Conservation (phyloP, 1,140 invertebrate species). For the Chironomus tepperi region DNA sequence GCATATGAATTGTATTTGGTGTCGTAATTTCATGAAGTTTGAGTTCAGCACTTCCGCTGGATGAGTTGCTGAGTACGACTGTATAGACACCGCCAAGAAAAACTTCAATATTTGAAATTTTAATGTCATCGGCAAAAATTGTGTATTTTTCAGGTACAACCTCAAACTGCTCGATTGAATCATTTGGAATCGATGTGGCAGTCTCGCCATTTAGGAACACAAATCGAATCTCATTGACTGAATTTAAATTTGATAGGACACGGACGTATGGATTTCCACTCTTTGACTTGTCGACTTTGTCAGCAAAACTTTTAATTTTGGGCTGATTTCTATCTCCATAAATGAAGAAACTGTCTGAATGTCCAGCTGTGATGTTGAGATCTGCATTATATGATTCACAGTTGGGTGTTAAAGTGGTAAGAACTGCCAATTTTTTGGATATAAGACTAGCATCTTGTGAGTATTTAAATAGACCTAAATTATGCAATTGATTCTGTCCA, state of each 20-base stretch:
- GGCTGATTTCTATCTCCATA: neutral
- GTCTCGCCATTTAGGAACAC: neutral
- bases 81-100: conserved; percentile 51
- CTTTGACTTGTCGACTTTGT: conserved; percentile 13
- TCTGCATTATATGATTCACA: conserved; percentile 30
- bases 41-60: conserved; percentile 27
- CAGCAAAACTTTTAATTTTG: neutral
- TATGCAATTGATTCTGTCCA: neutral
- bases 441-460: neutral
- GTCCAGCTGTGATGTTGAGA: conserved; percentile 31
- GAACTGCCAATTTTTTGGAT: conserved; percentile 26
- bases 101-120: conserved; percentile 35
- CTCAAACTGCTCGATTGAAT: conserved; percentile 36
- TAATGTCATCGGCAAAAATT: conserved; percentile 34
- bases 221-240: conserved; percentile 1
- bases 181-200: conserved; percentile 26
- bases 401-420: neutral
- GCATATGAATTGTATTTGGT: conserved; percentile 60
- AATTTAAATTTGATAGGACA: conserved; percentile 8
- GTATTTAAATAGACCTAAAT: neutral
- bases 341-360: neutral
- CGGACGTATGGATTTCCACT: conserved; percentile 17
- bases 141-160: conserved; percentile 40
- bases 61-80: conserved; percentile 39
- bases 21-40: conserved; percentile 41